phyloP scores from a whole-genome alignment of 2,113 vertebrate genomes.

The Sakesphorus luctuosus region DNA sequence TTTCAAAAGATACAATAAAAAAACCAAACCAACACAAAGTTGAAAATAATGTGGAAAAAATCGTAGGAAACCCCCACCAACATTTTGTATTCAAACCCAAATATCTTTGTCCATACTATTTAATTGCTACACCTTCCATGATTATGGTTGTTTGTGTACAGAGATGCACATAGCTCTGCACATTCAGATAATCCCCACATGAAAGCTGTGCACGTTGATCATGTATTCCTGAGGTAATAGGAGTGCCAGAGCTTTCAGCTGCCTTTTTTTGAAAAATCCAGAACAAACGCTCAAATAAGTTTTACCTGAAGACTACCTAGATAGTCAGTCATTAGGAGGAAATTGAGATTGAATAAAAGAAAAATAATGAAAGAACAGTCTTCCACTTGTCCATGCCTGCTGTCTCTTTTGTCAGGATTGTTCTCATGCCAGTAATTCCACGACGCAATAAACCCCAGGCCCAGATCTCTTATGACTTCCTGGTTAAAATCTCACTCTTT shows the following conservation, averaged over 20 bases:
- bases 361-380: not conserved
- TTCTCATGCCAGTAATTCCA: not conserved
- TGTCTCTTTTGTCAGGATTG: not conserved
- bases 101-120: not conserved
- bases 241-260: not conserved
- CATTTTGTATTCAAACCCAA: not conserved
- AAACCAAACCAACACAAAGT: fast-evolving
- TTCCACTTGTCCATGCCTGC: not conserved
- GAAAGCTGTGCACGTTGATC: not conserved
- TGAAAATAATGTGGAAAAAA: not conserved
- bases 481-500: not conserved
- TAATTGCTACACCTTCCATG: not conserved
- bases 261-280: not conserved
- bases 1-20: not conserved
- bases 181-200: not conserved
- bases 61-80: fast-evolving
- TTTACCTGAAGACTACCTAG: not conserved
- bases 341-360: not conserved
- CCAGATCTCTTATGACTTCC: not conserved
- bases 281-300: not conserved
- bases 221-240: not conserved
- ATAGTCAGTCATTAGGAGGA: not conserved
- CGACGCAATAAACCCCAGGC: not conserved
- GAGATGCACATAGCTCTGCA: not conserved
- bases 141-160: not conserved